Evolutionary conservation across 2,888 invertebrate species (phyloP), one percentile per base, ranked within the genome.

Genomic region (Lordiphosa fenestrarum): DNA sequence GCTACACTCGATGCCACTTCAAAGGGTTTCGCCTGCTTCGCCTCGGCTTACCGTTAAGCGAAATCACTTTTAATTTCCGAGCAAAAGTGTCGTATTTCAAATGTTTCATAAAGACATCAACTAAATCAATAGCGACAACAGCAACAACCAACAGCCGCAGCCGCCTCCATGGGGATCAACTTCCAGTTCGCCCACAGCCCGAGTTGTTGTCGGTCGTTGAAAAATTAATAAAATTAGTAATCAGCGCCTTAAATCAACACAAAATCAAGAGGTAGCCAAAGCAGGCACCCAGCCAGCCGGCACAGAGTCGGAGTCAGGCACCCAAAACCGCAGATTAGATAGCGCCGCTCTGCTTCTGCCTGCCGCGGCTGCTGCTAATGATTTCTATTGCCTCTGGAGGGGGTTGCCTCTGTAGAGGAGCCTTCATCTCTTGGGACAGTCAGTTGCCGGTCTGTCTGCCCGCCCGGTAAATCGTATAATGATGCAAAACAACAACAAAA

Each of bases 21-120:
- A 86, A 81, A 81, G 84, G 85, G 83, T 21, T 21, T 21, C 23
- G 15, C 37, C 36, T 6, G 10, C 35, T 21, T 13, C 49, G 67
- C 59, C 58, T 67, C 41, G 19, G 46, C 64, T 84, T 82, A 81
- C 86, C 81, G 81, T 86, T 86, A 84, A 82, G 71, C 72, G 85
- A 85, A 78, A 80, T 78, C 78, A 78, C 78, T 85, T 78, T 85
- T 85, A 75, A 85, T 80, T 85, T 78, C 84, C 55, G 46, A 57
- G 54, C 66, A 69, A 81, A 81, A 81, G 86, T 81, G 83, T 81
- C 81, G 73, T 86, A 62, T 81, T 81, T 81, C 81, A 81, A 86
- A 86, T 84, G 86, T 65, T 78, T 68, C 86, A 81, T 84, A 84
- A 86, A 81, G 81, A 81, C 86, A 84, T 81, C 81, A 86, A 75